A percentile compares a stretch with the other conserved stretches of the same genome.
These are phyloP conservation scores for Oreotrochilus melanogaster DNA, from an alignment of 2,113 vertebrate genomes.

Conservation along the genomic window DNA sequence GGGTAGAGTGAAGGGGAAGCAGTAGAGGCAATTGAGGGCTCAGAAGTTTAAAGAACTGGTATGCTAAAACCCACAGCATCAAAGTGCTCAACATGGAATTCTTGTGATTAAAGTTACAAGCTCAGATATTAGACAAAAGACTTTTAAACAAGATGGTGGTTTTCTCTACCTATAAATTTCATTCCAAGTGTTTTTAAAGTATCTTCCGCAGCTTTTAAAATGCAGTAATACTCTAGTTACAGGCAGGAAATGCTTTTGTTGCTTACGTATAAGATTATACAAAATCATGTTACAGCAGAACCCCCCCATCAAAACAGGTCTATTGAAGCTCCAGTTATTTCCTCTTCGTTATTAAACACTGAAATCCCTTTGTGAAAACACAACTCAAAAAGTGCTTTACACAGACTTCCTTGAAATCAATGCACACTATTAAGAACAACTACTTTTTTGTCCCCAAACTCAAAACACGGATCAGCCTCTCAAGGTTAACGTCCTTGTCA, in stretches of 20 bases:
- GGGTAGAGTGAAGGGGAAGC: not conserved
- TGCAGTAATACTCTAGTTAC: not conserved
- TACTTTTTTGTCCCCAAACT: conserved; percentile 32
- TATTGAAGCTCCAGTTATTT: conserved; percentile 55
- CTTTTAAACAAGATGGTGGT: not conserved
- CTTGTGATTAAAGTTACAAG: not conserved
- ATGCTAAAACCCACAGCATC: not conserved
- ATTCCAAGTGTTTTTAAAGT: not conserved
- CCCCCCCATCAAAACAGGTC: not conserved
- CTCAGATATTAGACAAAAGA: not conserved
- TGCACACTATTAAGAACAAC: not conserved
- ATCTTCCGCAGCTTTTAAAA: not conserved
- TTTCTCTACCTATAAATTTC: not conserved
- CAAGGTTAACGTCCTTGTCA: conserved; percentile 29
- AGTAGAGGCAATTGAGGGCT: not conserved
- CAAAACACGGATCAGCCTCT: conserved; percentile 30
- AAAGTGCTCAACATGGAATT: not conserved
- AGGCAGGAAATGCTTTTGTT: conserved; percentile 46
- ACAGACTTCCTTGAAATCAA: conserved; percentile 60
- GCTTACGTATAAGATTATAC: not conserved
- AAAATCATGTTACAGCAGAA: not conserved
- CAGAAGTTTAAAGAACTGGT: not conserved
- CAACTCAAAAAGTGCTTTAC: conserved; percentile 8
- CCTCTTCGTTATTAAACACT: conserved; percentile 50
- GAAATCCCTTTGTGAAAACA: conserved; percentile 54